phyloP scores from a whole-genome alignment of 2,888 invertebrate species.

The Hedya salicella region DNA sequence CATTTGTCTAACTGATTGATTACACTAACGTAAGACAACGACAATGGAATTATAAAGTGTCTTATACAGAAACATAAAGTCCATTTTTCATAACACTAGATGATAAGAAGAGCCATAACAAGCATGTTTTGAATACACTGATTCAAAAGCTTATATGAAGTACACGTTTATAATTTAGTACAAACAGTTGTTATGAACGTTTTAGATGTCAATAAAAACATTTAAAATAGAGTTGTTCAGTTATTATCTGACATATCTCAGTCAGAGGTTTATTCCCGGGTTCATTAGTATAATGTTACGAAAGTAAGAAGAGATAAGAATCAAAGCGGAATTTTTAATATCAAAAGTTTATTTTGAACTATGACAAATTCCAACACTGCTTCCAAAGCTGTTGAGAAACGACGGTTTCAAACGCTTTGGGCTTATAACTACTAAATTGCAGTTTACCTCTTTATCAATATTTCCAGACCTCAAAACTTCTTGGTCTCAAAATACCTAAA shows the following conservation, averaged over 20 bases:
- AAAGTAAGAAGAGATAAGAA: too few species aligned
- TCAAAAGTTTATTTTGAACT: too few species aligned
- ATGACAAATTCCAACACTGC: too few species aligned
- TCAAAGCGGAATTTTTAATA: too few species aligned
- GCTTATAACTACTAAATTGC: too few species aligned
- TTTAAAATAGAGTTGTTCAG: constrained; percentile 56
- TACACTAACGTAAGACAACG: constrained; percentile 48
- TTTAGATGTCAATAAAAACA: constrained; percentile 84
- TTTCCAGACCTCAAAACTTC: too few species aligned
- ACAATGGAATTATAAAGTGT: constrained; percentile 60
- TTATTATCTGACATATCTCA: too few species aligned
- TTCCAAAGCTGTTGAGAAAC: too few species aligned
- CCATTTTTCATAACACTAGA: constrained; percentile 73
- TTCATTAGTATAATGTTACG: too few species aligned
- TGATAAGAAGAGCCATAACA: constrained; percentile 69
- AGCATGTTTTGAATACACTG: constrained; percentile 70
- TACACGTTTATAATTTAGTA: constrained; percentile 84
- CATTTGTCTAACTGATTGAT: constrained; percentile 43
- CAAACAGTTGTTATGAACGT: constrained; percentile 82
- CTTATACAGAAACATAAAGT: constrained; percentile 62
- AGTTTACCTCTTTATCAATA: too few species aligned
- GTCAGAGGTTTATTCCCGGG: neutral
- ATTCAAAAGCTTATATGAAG: constrained; percentile 79
- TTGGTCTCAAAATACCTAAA: too few species aligned
- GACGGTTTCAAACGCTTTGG: too few species aligned